Evolutionary conservation across 1,140 invertebrate species (phyloP).

Genomic region (Arion vulgaris): DNA sequence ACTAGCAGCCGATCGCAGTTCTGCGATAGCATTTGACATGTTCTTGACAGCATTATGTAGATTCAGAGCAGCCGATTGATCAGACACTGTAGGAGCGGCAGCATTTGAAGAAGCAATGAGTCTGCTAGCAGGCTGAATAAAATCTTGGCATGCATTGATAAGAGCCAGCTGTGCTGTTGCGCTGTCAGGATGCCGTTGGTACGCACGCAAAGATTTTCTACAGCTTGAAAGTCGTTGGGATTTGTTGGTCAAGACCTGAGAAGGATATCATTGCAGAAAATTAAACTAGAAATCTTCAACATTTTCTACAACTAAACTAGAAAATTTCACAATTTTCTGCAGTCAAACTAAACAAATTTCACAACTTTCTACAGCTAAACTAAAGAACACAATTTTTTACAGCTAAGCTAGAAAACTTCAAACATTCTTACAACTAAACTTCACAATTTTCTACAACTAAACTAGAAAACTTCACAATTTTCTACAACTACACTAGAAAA

Average conservation of each 20-base stretch:
- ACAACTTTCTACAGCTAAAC: too few relatives aligned
- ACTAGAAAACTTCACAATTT: too few relatives aligned
- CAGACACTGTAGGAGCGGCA: constrained; percentile 88
- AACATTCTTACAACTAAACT: too few relatives aligned
- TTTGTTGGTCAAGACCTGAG: constrained; percentile 81
- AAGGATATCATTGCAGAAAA: not conserved
- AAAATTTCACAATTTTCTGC: too few relatives aligned
- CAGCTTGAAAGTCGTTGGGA: constrained; percentile 87
- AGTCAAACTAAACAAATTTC: too few relatives aligned
- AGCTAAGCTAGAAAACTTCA: too few relatives aligned
- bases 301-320: too few relatives aligned
- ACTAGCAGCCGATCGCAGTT: constrained; percentile 85
- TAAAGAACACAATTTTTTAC: too few relatives aligned
- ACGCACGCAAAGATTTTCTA: constrained; percentile 84
- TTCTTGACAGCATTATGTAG: constrained; percentile 83
- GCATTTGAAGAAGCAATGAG: constrained; percentile 83
- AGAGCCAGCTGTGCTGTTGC: constrained; percentile 85
- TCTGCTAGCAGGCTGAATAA: constrained; percentile 81
- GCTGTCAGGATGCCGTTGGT: constrained; percentile 81
- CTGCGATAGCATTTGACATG: constrained; percentile 83
- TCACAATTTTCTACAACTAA: too few relatives aligned
- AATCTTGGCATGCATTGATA: constrained; percentile 89
- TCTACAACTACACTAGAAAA: too few relatives aligned
- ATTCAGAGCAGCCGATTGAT: constrained; percentile 84
- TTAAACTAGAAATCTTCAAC: too few relatives aligned